Evolutionary conservation across 2,888 invertebrate genomes (phyloP).

Genomic region (Stenodema calcarata): DNA sequence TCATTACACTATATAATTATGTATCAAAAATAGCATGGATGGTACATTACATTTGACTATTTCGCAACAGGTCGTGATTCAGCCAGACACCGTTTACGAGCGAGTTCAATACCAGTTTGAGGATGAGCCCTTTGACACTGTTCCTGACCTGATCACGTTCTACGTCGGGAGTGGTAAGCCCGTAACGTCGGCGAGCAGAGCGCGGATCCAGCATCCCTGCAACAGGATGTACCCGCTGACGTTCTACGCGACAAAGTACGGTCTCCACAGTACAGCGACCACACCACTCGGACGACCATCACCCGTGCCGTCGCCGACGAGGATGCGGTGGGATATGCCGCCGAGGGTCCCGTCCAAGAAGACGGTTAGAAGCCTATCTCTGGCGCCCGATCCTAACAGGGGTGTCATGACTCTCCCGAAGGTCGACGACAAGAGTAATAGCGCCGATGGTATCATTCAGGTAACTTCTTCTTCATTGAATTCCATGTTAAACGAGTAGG

Average conservation of each 20-base stretch:
- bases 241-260: constrained; percentile 72
- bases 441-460: constrained; percentile 74
- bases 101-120: constrained; percentile 92
- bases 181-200: constrained; percentile 87
- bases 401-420: constrained; percentile 58
- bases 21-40: too few species aligned
- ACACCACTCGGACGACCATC: constrained; percentile 57
- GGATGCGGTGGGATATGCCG: constrained; percentile 60
- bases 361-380: constrained; percentile 80
- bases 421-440: constrained; percentile 70
- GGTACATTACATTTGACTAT: too few species aligned
- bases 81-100: constrained; percentile 91
- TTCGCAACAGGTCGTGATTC: constrained; percentile 72
- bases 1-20: too few species aligned
- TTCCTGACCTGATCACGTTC: constrained; percentile 90
- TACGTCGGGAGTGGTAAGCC: constrained; percentile 91
- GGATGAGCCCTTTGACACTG: constrained; percentile 90
- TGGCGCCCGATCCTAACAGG: constrained; percentile 70
- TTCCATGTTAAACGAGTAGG: too few species aligned
- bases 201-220: constrained; percentile 83
- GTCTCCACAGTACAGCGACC: constrained; percentile 61
- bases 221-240: constrained; percentile 81
- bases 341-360: constrained; percentile 66
- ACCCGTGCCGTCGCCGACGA: constrained; percentile 54
- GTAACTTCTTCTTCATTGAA: neutral